Base-by-base conservation (phyloP, 1,140 invertebrate species). In the Hydropsyche tenuis region DNA sequence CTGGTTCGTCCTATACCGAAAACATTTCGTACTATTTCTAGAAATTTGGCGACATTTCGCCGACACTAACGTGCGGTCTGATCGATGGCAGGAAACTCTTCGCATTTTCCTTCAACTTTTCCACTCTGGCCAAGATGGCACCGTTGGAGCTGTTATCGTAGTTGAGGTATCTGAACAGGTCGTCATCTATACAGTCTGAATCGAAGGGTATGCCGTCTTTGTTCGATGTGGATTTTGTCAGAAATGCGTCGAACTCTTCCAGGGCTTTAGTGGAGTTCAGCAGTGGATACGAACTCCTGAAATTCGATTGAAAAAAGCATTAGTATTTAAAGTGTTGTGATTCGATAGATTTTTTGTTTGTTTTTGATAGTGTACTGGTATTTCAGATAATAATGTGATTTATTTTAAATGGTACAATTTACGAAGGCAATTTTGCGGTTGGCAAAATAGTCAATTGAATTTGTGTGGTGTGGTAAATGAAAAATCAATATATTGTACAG, bases 171-270 rank as follows among this genome's bases (percentile, higher is more conserved):
- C 73, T 65, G 51, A 78, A 77, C n/a, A 83, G 46, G 64, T 80
- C 79, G 73, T 83, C 79, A 48, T 80, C 78, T 23, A 83, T 74
- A 72, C 82, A 83, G 69, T 82, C 80, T 6, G 78, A 79, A 20
- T 78, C 77, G 14, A 74, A 78, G 6, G 77, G 72, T 12, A 78
- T 37, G 7, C 30, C 18, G 2, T 42, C 23, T 14, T 25, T 25
- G 56, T 2, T 11, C 5, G 4, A 5, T 25, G 60, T 63, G 5
- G 75, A 69, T 16, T 56, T 30, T 16, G 43, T 69, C 14, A 60
- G 45, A 51, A 78, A 76, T 5, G 63, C 70, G n/a, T 25, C 12
- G 20, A 65, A 72, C n/a, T 69, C 46, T 22, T 56, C 45, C 42
- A 70, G n/a, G 6, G 48, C 72, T 14, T 7, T n/a, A 9, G 72